These are phyloP conservation scores for Amiota minor DNA, from an alignment of 2,888 invertebrate genomes.

Conservation along the genomic window DNA sequence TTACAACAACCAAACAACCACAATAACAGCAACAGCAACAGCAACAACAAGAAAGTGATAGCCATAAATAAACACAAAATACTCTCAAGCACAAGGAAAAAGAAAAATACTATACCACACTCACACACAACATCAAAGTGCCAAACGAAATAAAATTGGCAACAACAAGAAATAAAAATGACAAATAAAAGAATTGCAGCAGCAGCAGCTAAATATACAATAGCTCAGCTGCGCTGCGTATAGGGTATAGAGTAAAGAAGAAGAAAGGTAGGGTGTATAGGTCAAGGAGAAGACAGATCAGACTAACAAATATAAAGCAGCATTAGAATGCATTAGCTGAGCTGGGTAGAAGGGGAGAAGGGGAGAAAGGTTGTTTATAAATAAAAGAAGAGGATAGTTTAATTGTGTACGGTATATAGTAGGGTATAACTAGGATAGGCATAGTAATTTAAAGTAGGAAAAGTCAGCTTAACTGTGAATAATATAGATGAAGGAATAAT, in stretches of 20 bases:
- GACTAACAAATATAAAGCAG: too few species aligned
- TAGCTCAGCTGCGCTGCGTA: too few species aligned
- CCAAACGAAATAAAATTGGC: not conserved
- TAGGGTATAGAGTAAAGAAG: too few species aligned
- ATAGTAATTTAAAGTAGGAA: too few species aligned
- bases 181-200: not conserved
- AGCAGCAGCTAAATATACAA: not conserved
- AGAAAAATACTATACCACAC: not conserved
- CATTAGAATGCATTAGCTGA: too few species aligned
- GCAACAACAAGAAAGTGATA: constrained; percentile 1
- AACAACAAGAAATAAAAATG: not conserved
- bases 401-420: too few species aligned
- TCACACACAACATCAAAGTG: too few species aligned
- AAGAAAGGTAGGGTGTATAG: not conserved
- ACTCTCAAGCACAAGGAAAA: not conserved
- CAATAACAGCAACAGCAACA: not conserved
- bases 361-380: too few species aligned
- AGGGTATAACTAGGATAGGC: too few species aligned
- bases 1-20: not conserved
- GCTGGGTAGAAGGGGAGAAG: not conserved
- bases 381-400: too few species aligned
- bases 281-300: not conserved
- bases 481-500: too few species aligned
- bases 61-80: constrained; percentile 8
- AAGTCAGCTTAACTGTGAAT: too few species aligned